Conservation (phyloP, 2,888 invertebrate genomes). For the Oasisia sp. region DNA sequence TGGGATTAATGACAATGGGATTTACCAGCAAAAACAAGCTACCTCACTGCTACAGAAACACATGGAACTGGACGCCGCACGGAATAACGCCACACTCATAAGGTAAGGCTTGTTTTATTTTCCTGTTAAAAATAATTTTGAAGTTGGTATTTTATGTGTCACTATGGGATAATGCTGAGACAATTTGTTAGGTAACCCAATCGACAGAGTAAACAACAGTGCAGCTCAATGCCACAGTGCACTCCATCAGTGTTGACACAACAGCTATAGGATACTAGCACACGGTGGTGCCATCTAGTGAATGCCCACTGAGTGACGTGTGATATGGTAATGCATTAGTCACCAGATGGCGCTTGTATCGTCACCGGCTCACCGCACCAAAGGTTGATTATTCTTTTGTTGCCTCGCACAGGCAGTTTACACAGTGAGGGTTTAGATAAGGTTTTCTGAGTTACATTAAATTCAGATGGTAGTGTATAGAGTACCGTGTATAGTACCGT, state of each 20-base stretch:
- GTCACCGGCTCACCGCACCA: not conserved
- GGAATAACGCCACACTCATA: not conserved
- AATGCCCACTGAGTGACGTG: not conserved
- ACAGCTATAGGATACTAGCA: not conserved
- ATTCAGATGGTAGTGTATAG: not conserved
- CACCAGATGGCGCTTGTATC: not conserved
- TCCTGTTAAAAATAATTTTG: not conserved
- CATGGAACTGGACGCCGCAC: not conserved
- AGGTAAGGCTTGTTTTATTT: not conserved
- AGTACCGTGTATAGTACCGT: too few species aligned
- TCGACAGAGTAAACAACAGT: not conserved
- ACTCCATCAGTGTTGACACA: not conserved
- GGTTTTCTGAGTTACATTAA: not conserved
- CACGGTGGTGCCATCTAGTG: not conserved
- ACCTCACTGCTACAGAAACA: not conserved
- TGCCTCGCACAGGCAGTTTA: not conserved
- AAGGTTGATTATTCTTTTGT: not conserved
- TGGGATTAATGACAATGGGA: not conserved
- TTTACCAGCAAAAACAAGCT: not conserved
- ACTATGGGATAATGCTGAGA: not conserved
- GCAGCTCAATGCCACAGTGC: not conserved
- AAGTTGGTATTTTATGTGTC: not conserved
- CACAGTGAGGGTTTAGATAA: not conserved
- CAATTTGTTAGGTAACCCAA: not conserved
- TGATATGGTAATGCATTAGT: not conserved